A percentile compares a stretch with the other conserved stretches of the same genome.
phyloP scores from a whole-genome alignment of 2,797 vertebrate species.

The Gymnoscopelus microlampas region DNA sequence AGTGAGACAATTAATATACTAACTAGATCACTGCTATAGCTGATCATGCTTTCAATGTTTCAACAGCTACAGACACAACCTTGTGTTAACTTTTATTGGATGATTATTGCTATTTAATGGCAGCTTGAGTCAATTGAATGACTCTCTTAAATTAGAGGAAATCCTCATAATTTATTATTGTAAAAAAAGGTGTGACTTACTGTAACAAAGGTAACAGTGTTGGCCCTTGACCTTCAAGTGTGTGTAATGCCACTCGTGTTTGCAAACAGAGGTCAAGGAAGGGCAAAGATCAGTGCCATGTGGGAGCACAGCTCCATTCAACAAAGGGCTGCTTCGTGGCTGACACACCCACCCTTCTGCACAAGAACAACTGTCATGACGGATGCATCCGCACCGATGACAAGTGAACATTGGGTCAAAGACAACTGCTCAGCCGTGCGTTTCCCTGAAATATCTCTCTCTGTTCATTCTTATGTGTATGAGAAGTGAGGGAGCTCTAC shows the following conservation, averaged over 20 bases:
- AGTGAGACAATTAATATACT: neutral
- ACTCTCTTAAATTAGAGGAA: neutral
- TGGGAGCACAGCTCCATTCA: slow-evolving; percentile 23
- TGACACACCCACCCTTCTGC: slow-evolving; percentile 28
- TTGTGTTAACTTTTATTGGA: no score
- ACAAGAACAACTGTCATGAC: slow-evolving; percentile 56
- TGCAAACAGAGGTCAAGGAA: slow-evolving; percentile 31
- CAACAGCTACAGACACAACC: no score
- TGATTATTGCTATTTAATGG: no score
- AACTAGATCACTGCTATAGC: no score
- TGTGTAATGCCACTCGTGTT: slow-evolving; percentile 24
- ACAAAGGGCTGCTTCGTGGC: slow-evolving; percentile 29
- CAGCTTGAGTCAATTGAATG: neutral
- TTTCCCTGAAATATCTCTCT: slow-evolving; percentile 15
- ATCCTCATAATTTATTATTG: no score
- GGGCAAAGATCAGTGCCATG: slow-evolving; percentile 42
- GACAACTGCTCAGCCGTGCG: slow-evolving; percentile 8
- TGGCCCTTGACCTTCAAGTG: slow-evolving; percentile 7
- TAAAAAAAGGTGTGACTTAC: neutral
- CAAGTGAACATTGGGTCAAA: slow-evolving; percentile 28
- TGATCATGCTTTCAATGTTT: no score
- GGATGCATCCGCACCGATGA: slow-evolving; percentile 31
- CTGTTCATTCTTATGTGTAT: slow-evolving; percentile 15
- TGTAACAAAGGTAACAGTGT: neutral
- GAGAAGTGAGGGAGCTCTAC: slow-evolving; percentile 16